These are phyloP conservation scores for Mythimna pallens DNA, from an alignment of 2,888 invertebrate species.

Conservation along the genomic window DNA sequence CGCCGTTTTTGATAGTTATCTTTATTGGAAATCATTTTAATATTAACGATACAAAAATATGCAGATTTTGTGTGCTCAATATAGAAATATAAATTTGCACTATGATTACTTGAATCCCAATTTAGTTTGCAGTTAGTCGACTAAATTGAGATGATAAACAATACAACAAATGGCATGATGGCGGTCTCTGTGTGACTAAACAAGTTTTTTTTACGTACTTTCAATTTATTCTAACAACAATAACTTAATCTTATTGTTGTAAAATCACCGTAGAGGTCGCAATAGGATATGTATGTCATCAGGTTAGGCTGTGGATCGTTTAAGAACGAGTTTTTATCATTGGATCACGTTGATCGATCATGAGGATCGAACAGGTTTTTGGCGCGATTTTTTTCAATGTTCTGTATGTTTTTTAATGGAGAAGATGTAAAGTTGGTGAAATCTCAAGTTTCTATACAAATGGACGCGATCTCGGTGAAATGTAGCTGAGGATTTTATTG, in stretches of 20 bases:
- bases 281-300: constrained; percentile 47
- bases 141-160: no score
- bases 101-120: not conserved
- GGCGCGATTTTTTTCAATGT: no score
- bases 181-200: not conserved
- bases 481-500: no score
- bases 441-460: no score
- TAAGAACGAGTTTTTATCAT: constrained; percentile 32
- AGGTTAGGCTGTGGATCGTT: constrained; percentile 25
- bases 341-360: constrained; percentile 34
- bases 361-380: not conserved
- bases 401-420: no score
- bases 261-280: constrained; percentile 32
- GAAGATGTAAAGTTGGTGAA: no score
- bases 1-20: constrained; percentile 16
- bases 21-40: constrained; percentile 14
- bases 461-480: no score
- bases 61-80: not conserved
- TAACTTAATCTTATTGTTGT: constrained; percentile 32
- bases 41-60: constrained; percentile 7
- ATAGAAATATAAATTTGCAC: not conserved
- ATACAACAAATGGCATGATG: not conserved
- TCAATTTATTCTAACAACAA: constrained; percentile 17
- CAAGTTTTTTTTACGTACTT: not conserved
- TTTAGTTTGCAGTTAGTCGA: no score